Evolutionary conservation across 2,113 vertebrate genomes (phyloP), one percentile per base, ranked within the genome.

Genomic region (Podiceps cristatus): DNA sequence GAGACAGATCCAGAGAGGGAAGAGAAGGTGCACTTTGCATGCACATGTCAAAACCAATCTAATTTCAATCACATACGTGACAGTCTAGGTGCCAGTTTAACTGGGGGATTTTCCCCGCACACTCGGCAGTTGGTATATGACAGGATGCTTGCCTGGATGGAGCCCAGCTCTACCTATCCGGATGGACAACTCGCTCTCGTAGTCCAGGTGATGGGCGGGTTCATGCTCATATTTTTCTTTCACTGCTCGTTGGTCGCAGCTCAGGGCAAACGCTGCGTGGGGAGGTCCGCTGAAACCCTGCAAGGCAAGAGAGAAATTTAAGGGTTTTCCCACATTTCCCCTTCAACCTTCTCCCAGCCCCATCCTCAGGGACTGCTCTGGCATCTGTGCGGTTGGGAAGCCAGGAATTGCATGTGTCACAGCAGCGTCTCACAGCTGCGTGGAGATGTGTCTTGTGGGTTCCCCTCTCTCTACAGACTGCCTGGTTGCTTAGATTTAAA

Each of bases 91-190:
- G 87, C 59, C 94, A 67, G 75, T 13, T 29, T 53, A 44, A 9
- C 7, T 1, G 74, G 88, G 94, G 47, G 2, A n/a, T 13, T 71
- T 31, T 31, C 45, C 79, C 93, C 47, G 13, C 1, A 23, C 75
- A 9, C 80, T 79, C 66, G 20, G 69, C 6, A 49, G 98, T 95
- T 97, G 98, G 98, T 97, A 98, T 98, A 98, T 98, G 98, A 97
- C 98, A 98, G 98, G 98, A 98, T 98, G 99, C 99, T 99, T 99
- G 99, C 99, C 99, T 99, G 99, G 94, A 75, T 97, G 97, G 47
- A 97, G 96, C 98, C 98, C 98, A 86, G 98, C 92, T 99, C 99
- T 99, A 99, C 99, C 99, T 99, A 99, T 99, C 98, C 99, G 98
- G 98, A 99, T 99, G 98, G 98, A 98, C 96, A 99, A 97, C 91